Percentiles rank a stretch among this genome's conserved stretches.
Conservation (phyloP, 2,888 invertebrate genomes). For the Sarcophaga caerulescens region DNA sequence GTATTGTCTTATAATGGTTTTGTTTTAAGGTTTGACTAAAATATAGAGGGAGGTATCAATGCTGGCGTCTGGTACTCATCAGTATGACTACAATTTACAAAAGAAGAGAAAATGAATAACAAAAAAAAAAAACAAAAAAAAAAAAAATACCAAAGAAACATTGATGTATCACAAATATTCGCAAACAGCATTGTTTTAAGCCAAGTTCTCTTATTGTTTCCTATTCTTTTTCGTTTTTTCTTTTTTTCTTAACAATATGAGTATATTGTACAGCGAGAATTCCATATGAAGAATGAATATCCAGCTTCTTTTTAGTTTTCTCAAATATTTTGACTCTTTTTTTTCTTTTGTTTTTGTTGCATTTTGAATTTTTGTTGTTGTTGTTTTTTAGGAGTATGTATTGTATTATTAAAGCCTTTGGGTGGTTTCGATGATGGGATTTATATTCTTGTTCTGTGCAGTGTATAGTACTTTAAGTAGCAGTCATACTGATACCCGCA, state of each 20-base stretch:
- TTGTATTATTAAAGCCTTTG: slow-evolving; percentile 61
- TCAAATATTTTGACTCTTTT: not conserved
- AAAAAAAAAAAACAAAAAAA: slow-evolving; percentile 7
- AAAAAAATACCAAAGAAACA: slow-evolving; percentile 11
- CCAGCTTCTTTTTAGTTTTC: slow-evolving; percentile 33
- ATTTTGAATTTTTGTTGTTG: slow-evolving; percentile 15
- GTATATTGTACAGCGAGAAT: slow-evolving; percentile 22
- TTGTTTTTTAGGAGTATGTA: slow-evolving; percentile 16
- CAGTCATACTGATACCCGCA: slow-evolving; percentile 26
- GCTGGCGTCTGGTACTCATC: slow-evolving; percentile 60
- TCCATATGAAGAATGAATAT: slow-evolving; percentile 56
- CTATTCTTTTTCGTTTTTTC: not conserved
- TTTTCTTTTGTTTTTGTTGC: not conserved
- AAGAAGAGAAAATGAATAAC: not conserved
- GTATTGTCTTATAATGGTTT: slow-evolving; percentile 7
- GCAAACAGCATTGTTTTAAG: slow-evolving; percentile 57
- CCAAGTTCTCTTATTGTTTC: slow-evolving; percentile 19
- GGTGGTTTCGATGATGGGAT: slow-evolving; percentile 64
- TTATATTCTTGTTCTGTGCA: slow-evolving; percentile 46
- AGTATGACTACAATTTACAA: slow-evolving; percentile 47
- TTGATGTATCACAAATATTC: slow-evolving; percentile 61
- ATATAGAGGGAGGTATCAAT: slow-evolving; percentile 65
- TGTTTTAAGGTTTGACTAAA: slow-evolving; percentile 54
- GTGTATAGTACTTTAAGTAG: slow-evolving; percentile 38
- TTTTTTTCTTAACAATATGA: no score